phyloP scores from a whole-genome alignment of 2,113 vertebrate species.

The Malaclemys terrapin region DNA sequence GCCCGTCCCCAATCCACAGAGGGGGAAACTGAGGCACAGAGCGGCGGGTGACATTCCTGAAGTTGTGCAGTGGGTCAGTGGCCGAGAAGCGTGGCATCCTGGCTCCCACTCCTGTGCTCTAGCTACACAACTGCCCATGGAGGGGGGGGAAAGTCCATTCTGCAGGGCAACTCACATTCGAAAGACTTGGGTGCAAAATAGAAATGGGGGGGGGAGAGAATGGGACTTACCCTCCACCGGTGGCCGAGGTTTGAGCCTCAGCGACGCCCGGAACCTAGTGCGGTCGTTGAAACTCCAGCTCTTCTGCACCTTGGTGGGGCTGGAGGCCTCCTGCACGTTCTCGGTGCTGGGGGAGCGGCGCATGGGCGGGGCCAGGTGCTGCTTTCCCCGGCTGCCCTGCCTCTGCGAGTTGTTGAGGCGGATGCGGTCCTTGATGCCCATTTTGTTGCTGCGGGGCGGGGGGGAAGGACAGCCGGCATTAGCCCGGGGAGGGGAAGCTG shows the following conservation, averaged over 20 bases:
- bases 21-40: not conserved
- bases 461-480: not conserved
- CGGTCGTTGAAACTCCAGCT: conserved; percentile 99
- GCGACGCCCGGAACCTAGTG: conserved; percentile 93
- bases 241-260: conserved; percentile 89
- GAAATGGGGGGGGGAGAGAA: not conserved
- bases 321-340: conserved; percentile 86
- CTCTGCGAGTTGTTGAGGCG: conserved; percentile 89
- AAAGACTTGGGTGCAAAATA: not conserved
- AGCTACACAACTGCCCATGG: not conserved
- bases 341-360: conserved; percentile 88
- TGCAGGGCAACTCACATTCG: not conserved
- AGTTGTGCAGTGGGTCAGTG: not conserved
- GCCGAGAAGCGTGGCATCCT: not conserved
- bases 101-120: not conserved
- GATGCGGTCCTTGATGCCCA: conserved; percentile 95
- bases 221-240: conserved; percentile 84
- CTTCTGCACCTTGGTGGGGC: conserved; percentile 96
- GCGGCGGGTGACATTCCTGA: not conserved
- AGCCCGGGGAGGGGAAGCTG: rapidly evolving
- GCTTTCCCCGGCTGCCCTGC: conserved; percentile 81
- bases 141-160: not conserved
- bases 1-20: not conserved
- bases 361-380: conserved; percentile 81
- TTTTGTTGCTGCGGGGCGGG: conserved; percentile 84